phyloP scores from a whole-genome alignment of 2,888 invertebrate species.

The Pasiphila rectangulata region DNA sequence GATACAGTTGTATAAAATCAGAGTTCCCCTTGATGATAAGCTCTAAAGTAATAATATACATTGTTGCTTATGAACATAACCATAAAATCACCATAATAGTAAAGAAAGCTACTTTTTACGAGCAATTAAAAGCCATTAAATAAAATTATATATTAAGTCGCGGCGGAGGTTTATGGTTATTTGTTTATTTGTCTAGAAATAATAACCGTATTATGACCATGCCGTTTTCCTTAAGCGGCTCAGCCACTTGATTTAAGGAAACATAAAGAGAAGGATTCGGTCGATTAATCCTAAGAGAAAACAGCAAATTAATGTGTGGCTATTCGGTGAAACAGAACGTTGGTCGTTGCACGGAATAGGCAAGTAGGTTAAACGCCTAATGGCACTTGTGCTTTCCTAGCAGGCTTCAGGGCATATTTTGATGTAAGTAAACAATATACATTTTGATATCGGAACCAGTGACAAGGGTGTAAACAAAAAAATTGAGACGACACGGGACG shows the following conservation, averaged over 20 bases:
- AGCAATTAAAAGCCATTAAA: conserved; percentile 25
- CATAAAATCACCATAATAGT: conserved; percentile 3
- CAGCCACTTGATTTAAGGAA: conserved; percentile 9
- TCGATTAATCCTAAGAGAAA: conserved; percentile 17
- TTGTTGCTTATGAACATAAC: background rate
- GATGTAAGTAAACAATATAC: background rate
- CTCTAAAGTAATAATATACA: no score
- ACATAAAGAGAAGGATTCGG: conserved; percentile 2
- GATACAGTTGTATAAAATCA: background rate
- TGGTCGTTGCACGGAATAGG: conserved; percentile 23
- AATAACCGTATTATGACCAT: background rate
- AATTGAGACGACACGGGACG: no score
- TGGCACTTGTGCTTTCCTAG: conserved; percentile 12
- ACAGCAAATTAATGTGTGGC: conserved; percentile 17
- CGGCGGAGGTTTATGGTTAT: conserved; percentile 16
- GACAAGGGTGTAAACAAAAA: no score
- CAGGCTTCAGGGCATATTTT: background rate
- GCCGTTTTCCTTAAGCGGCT: background rate
- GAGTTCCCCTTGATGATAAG: background rate
- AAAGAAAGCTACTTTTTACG: conserved; percentile 14
- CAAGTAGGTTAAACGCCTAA: conserved; percentile 19
- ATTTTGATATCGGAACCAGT: background rate
- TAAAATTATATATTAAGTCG: conserved; percentile 13
- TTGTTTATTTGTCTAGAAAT: conserved; percentile 15
- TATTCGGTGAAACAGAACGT: conserved; percentile 20